Base-by-base conservation (phyloP, 2,113 vertebrate species). In the Geococcyx californianus region DNA sequence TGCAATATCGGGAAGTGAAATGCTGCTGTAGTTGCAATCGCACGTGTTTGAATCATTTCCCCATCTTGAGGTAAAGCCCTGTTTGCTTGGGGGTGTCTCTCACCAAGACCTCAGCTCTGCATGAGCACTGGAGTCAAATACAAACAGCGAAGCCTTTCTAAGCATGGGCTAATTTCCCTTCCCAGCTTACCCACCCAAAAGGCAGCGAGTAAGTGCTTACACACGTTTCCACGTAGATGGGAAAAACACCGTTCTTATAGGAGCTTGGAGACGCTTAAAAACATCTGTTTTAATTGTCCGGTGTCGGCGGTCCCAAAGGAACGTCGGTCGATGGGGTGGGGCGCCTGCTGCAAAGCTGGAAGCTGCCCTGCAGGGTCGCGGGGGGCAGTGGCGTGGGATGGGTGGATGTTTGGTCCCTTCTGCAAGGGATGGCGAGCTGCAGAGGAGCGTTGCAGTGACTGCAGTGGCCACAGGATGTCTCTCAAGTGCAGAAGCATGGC, bases 401-500 rank as follows among this genome's bases (percentile, higher is more conserved):
- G 40, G 25, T 23, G 60, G 51, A 26, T 7, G 45, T 28, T n/a
- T 1, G 12, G 25, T 21, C 10, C 19, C 21, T 34, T 7, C 51
- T n/a, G 68, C 9, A 2, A 5, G 21, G 58, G 19, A 20, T 3
- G 64, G n/a, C 4, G 11, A 66, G 87, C 38, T 70, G 83, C 47
- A 11, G 56, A 34, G 47, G 31, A 63, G 19, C 6, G 13, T 2
- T 96, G 96, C 89, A 90, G 78, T 95, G 91, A 87, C 64, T 16
- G 36, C 31, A 5, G 38, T 4, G 72, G 72, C 96, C 96, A 95
- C 96, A 80, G 34, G 97, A 64, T 94, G 97, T 87, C 97, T 92
- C 96, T 75, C 92, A 29, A 90, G 52, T n/a, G 93, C 95, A 97
- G 89, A 92, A 78, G 17, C 93, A 31, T 8, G 0, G 29, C 83